Conservation (phyloP, 2,113 vertebrate species). For the Propithecus coquereli region DNA sequence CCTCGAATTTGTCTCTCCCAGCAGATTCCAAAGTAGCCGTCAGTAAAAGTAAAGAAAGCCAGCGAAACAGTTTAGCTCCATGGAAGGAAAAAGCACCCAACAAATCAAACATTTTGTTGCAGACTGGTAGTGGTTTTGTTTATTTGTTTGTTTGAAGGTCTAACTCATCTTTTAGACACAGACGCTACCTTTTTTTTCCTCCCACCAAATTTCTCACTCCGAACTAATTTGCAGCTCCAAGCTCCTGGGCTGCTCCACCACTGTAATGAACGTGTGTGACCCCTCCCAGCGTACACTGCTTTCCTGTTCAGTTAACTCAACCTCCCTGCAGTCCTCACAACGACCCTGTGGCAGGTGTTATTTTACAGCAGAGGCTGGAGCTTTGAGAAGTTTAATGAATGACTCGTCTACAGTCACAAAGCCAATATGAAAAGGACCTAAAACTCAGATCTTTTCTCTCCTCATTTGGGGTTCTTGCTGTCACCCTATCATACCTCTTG, state of each 20-base stretch:
- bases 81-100: not conserved
- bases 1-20: not conserved
- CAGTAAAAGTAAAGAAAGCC: not conserved
- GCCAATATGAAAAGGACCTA: not conserved
- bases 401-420: not conserved
- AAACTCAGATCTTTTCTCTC: not conserved
- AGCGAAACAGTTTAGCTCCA: not conserved
- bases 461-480: not conserved
- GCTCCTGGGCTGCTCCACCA: accelerated
- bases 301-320: too few relatives aligned
- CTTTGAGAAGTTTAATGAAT: not conserved
- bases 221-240: not conserved
- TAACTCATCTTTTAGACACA: not conserved
- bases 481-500: not conserved
- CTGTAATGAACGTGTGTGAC: not conserved
- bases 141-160: not conserved
- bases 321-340: not conserved
- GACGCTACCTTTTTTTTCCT: not conserved
- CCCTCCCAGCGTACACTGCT: not conserved
- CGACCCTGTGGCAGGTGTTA: not conserved
- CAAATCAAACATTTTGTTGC: not conserved
- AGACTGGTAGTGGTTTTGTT: not conserved
- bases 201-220: not conserved
- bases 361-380: not conserved
- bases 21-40: not conserved